Conservation (phyloP, 1,140 invertebrate species). For the Diuraphis noxia region DNA sequence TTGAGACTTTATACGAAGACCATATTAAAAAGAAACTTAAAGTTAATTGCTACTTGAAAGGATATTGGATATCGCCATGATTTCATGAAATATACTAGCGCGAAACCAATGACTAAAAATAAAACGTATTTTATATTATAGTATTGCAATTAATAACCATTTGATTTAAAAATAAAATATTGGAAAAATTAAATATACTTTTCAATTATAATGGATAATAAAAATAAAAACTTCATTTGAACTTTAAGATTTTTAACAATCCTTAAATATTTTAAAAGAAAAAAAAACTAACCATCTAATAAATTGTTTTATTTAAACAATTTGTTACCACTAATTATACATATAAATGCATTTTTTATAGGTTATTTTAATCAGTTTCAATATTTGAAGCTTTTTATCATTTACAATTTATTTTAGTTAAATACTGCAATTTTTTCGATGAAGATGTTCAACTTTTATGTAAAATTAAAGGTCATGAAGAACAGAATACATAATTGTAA, state of each 20-base stretch:
- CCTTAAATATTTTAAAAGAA: not conserved
- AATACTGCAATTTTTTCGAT: not conserved
- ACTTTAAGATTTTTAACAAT: not conserved
- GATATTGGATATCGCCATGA: not conserved
- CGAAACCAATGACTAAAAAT: not conserved
- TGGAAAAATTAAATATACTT: no score
- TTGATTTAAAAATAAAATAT: not conserved
- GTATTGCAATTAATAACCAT: not conserved
- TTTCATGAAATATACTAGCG: not conserved
- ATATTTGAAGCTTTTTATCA: not conserved
- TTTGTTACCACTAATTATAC: not conserved
- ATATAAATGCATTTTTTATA: not conserved
- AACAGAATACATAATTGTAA: conserved; percentile 12
- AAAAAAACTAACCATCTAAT: not conserved
- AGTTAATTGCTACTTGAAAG: not conserved
- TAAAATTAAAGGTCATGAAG: not conserved
- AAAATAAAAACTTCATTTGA: not conserved
- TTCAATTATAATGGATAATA: not conserved
- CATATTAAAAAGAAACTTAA: not conserved
- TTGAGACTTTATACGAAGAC: not conserved
- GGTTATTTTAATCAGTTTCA: not conserved
- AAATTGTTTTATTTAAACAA: not conserved
- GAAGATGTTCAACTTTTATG: not conserved
- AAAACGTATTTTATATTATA: not conserved
- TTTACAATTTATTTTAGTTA: not conserved